phyloP scores from a whole-genome alignment of 2,113 vertebrate genomes.

The Neopipo cinnamomea region DNA sequence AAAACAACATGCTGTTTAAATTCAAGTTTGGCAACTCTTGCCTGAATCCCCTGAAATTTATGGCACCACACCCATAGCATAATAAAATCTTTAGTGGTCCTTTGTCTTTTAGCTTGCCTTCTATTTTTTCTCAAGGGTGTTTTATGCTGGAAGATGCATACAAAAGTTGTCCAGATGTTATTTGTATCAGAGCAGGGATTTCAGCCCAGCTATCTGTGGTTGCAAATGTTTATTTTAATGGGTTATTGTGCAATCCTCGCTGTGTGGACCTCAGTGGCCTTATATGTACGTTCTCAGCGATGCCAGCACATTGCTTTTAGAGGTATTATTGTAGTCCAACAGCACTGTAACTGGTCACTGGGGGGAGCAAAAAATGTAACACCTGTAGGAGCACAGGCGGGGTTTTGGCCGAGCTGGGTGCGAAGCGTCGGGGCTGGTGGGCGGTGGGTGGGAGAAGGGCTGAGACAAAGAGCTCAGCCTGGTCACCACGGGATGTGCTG shows the following conservation, averaged over 20 bases:
- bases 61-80: slow-evolving; percentile 84
- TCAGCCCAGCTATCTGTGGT: slow-evolving; percentile 82
- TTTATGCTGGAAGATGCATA: slow-evolving; percentile 86
- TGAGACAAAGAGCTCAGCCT: slow-evolving; percentile 58
- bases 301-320: slow-evolving; percentile 76
- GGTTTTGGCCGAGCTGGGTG: slow-evolving; percentile 42
- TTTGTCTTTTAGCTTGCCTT: slow-evolving; percentile 80
- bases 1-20: slow-evolving; percentile 87
- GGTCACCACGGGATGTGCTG: slow-evolving; percentile 1
- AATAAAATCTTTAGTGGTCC: slow-evolving; percentile 86
- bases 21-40: slow-evolving; percentile 82
- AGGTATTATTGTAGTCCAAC: slow-evolving; percentile 63
- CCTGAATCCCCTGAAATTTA: slow-evolving; percentile 82
- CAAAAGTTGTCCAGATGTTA: slow-evolving; percentile 87
- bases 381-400: slow-evolving; percentile 70
- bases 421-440: background rate
- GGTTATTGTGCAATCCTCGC: slow-evolving; percentile 80
- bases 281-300: slow-evolving; percentile 71
- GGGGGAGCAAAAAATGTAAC: slow-evolving; percentile 62
- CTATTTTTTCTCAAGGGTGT: slow-evolving; percentile 82
- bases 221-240: slow-evolving; percentile 87
- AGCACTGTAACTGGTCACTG: slow-evolving; percentile 61
- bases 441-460: slow-evolving; percentile 31
- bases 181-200: slow-evolving; percentile 83
- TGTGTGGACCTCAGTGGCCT: slow-evolving; percentile 75